Base-by-base conservation (phyloP, 2,888 invertebrate species). In the Chloroclystis v-ata region DNA sequence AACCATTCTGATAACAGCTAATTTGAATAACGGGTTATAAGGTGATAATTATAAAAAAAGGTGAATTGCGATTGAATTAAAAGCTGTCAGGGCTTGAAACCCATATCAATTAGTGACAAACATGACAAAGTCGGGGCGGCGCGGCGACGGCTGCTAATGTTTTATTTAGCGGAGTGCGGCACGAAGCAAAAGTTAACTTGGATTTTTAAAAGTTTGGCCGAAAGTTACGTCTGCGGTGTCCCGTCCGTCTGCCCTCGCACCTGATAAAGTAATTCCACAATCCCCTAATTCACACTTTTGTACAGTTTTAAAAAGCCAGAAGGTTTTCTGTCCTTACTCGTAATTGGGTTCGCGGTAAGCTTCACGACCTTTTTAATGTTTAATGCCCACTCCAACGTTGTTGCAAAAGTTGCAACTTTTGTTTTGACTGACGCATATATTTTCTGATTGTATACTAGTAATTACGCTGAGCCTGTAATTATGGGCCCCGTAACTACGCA, bases 201-300 rank as follows among this genome's bases (percentile, higher is more conserved):
- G 82, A 78, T 85, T 86, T 86, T 86, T 83, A 85, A 84, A 87
- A 86, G 81, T 86, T 86, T 74, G 69, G 63, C 63, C 53, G 56
- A 70, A 84, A 81, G 78, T 83, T 83, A 69, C 69, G 62, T 59
- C 62, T 66, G 72, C 73, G 71, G 75, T 72, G 67, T 69, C 71
- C 71, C 67, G 67, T 69, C 69, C 70, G 75, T 75, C 75, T 74
- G 67, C 74, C 66, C 72, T 78, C 73, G 75, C 77, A 81, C 79
- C 82, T 77, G 79, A 81, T 84, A 85, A 85, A 78, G 82, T 79
- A 78, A 84, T 83, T 84, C 79, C 70, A 77, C 78, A 77, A 82
- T 82, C 81, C 75, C 76, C 82, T 77, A 82, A 83, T 85, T 82
- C 77, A 73, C 79, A 81, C 80, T 82, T 83, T 79, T 82, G 82